Base-by-base conservation (phyloP, 2,888 invertebrate genomes). In the Ophioninae sp. region DNA sequence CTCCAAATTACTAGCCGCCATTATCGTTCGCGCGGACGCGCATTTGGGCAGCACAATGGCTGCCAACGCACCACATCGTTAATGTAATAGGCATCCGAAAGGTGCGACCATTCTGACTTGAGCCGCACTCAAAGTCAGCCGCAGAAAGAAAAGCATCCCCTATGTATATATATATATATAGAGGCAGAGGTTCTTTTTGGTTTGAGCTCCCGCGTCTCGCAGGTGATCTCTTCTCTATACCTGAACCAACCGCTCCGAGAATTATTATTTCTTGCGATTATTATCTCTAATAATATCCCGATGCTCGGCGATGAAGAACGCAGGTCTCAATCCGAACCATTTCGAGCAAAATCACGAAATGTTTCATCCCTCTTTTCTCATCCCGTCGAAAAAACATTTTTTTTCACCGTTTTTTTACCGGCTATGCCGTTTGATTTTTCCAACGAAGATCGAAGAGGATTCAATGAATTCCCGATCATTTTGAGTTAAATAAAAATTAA, bases 231-330 rank as follows among this genome's bases (percentile, higher is more conserved):
- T 51, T 51, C 51, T 72, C 72, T 82, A 41, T 86, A 86, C 85
- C 85, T 85, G 85, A 74, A 51, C 83, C 68, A 78, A 78, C 82
- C 81, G 77, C 83, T 83, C 86, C 85, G 86, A 79, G 88, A 90
- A 90, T 90, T 90, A 91, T 92, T 92, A 92, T 92, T 92, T 91
- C 90, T 91, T 89, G 90, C 90, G 92, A 92, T 92, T 92, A 92
- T 92, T 92, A 92, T 92, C 92, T 92, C 88, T 91, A 92, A 92
- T 90, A 92, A 92, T 91, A 92, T 88, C 81, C 85, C 86, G 44
- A 81, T 86, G 79, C 74, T 79, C 71, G 71, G 65, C 77, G 59
- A 59, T 22, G 22, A 59, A 59, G 77, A 81, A 79, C 79, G 72
- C 51, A 80, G 80, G 77, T 64, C 63, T 76, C 64, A 71, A 44